Evolutionary conservation across 2,797 vertebrate species (phyloP).

Genomic region (Manis javanica): DNA sequence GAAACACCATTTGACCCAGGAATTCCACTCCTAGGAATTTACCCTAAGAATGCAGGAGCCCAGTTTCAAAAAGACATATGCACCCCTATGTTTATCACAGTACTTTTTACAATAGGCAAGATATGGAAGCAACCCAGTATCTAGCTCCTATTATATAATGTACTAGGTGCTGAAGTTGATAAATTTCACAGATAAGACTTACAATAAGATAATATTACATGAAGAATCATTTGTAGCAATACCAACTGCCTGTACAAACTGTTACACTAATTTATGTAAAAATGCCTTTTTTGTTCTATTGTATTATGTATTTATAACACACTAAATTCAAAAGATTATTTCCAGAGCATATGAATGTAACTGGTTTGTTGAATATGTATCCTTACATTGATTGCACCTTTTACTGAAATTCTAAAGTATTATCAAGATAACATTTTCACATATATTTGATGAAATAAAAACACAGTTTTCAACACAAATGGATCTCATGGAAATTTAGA

Average conservation of each 20-base stretch:
- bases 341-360: neutral
- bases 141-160: neutral
- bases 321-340: constrained; percentile 26
- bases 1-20: too few species aligned
- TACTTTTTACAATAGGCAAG: too few species aligned
- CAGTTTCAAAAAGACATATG: too few species aligned
- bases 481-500: neutral
- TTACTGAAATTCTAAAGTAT: neutral
- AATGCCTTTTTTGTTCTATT: neutral
- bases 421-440: neutral
- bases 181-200: neutral
- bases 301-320: constrained; percentile 9
- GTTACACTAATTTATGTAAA: neutral
- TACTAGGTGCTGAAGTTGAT: neutral
- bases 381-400: neutral
- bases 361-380: neutral
- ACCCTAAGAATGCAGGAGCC: too few species aligned
- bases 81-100: too few species aligned
- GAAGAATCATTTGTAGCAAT: neutral
- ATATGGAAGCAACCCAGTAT: too few species aligned
- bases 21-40: too few species aligned
- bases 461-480: neutral
- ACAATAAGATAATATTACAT: neutral
- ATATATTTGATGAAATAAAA: constrained; percentile 11
- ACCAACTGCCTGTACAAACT: neutral